A percentile compares a stretch with the other conserved stretches of the same genome.
Conservation (phyloP, 1,140 invertebrate species). For the Lepidurus arcticus region DNA sequence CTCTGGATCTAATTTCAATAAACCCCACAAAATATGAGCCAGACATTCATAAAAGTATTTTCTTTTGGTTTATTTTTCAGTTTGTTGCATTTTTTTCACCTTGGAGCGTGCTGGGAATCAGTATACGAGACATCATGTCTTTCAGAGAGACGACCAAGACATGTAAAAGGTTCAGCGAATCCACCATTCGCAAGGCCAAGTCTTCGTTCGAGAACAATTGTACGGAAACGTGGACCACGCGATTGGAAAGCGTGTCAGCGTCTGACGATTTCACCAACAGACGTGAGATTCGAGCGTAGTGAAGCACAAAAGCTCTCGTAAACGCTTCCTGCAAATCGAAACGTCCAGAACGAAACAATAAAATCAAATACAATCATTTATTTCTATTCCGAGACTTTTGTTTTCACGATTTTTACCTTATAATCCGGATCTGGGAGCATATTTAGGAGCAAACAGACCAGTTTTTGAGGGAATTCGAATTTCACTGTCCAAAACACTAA, state of each 20-base stretch:
- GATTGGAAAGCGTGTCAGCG: slow-evolving; percentile 84
- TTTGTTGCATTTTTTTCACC: slow-evolving; percentile 47
- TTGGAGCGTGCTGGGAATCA: slow-evolving; percentile 78
- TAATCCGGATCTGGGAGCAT: slow-evolving; percentile 92
- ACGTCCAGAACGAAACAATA: slow-evolving; percentile 30
- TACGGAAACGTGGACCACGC: slow-evolving; percentile 94
- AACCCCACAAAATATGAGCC: slow-evolving; percentile 20
- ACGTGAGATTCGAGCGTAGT: slow-evolving; percentile 88
- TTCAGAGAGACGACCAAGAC: slow-evolving; percentile 90
- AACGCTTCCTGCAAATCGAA: slow-evolving; percentile 65
- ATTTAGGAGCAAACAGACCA: slow-evolving; percentile 91
- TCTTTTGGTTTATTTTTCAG: slow-evolving; percentile 12
- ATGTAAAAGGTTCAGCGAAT: slow-evolving; percentile 80
- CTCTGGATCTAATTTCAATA: slow-evolving; percentile 56
- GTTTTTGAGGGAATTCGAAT: slow-evolving; percentile 94
- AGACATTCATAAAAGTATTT: not conserved
- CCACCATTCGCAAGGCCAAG: slow-evolving; percentile 80
- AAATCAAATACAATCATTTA: slow-evolving; percentile 14
- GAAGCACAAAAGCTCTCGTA: slow-evolving; percentile 87
- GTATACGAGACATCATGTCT: slow-evolving; percentile 87
- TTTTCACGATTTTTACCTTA: slow-evolving; percentile 56
- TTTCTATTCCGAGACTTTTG: no score
- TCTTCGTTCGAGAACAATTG: slow-evolving; percentile 91
- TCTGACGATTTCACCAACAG: slow-evolving; percentile 79
- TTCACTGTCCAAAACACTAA: slow-evolving; percentile 96